Base-by-base conservation (phyloP, 2,113 vertebrate species). In the Pollimyrus isidori region DNA sequence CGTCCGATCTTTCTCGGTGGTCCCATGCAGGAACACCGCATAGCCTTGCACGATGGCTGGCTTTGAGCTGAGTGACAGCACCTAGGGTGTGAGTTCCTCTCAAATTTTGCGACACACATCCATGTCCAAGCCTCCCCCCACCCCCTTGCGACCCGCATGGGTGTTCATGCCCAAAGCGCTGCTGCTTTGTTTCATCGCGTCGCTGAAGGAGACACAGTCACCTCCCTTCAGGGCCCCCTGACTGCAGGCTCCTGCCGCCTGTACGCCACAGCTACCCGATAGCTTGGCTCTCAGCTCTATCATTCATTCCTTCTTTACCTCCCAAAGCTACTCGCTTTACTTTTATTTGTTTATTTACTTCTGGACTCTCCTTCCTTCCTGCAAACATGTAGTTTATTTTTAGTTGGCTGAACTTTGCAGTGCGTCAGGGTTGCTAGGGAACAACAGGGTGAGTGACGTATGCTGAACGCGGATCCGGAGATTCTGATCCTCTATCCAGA, bases 381-480 rank as follows among this genome's bases (percentile, higher is more conserved):
- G 90, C 91, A 93, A 94, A 94, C 93, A 89, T 90, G 1, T 88
- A 88, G 92, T 93, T 94, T 95, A 95, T 95, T 95, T 96, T 95
- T 94, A 94, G 94, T 91, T 88, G 50, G 90, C 91, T 90, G 92
- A 95, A 95, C 94, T 95, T 95, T 94, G 88, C 91, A 89, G 90
- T 93, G 90, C 91, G 91, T 95, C 93, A 91, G 90, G 91, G 95
- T 96, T 96, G 94, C 95, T 92, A 94, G 91, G 95, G 88, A 94
- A 95, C 94, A 76, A 83, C 48, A 39, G 86, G 83, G 91, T 93
- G 92, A 95, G 93, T 92, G 94, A 94, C 89, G 92, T 92, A 92
- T 93, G 91, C 91, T 87, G 89, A 92, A 91, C 48, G 89, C 39
- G 42, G 39, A 87, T 7, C 87, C 19, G 39, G 19, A 65, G 56